Conservation (phyloP, 1,140 invertebrate species). For the Bombus impatiens region DNA sequence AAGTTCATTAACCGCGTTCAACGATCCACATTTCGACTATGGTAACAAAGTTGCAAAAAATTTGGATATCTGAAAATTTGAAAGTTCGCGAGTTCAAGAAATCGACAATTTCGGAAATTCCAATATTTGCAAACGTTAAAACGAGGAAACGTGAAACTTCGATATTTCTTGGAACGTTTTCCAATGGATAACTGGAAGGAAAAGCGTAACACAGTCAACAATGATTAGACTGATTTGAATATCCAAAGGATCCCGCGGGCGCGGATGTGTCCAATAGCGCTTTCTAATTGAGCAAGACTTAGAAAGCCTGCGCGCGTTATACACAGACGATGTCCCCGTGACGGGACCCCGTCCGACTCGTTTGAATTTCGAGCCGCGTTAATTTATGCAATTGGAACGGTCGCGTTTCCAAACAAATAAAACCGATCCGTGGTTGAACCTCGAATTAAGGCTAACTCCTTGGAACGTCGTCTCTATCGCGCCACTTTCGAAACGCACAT, state of each 20-base stretch:
- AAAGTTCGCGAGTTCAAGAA: neutral
- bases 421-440: conserved; percentile 13
- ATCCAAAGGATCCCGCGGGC: conserved; percentile 1
- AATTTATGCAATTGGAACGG: conserved; percentile 54
- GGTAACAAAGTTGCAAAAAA: neutral
- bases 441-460: conserved; percentile 38
- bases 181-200: neutral
- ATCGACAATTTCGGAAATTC: too few relatives aligned
- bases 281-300: conserved; percentile 51
- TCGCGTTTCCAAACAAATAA: conserved; percentile 40
- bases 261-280: conserved; percentile 12
- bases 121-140: neutral
- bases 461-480: conserved; percentile 15
- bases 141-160: too few relatives aligned
- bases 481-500: conserved; percentile 25
- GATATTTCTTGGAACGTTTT: neutral
- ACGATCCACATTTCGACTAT: neutral
- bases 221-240: neutral
- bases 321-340: neutral
- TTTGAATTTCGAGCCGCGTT: conserved; percentile 41
- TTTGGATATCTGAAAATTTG: neutral
- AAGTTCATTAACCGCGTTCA: conserved; percentile 14
- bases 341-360: conserved; percentile 14
- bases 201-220: neutral
- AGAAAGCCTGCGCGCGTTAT: conserved; percentile 31